Conservation (phyloP, 2,113 vertebrate species). For the Antigone vipio region DNA sequence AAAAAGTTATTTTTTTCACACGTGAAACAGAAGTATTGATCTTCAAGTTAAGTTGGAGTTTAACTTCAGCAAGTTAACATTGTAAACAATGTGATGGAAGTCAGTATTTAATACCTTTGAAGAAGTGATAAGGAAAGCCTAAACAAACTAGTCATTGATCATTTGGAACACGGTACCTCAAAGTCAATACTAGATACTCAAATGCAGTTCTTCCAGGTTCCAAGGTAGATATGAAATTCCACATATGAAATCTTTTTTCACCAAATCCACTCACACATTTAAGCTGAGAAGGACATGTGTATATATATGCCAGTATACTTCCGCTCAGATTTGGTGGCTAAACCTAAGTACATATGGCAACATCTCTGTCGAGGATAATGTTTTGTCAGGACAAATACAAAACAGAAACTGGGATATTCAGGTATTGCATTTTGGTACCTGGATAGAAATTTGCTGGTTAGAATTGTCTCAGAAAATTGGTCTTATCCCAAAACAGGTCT, state of each 20-base stretch:
- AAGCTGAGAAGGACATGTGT: neutral
- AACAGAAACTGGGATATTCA: neutral
- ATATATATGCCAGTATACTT: neutral
- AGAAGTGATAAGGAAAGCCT: neutral
- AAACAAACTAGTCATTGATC: neutral
- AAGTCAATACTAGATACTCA: neutral
- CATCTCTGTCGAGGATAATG: neutral
- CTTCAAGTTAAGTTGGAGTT: neutral
- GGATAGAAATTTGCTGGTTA: neutral
- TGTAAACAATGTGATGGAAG: no score
- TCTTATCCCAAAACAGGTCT: neutral
- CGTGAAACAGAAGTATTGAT: neutral
- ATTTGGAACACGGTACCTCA: neutral
- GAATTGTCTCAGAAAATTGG: neutral
- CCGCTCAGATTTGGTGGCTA: neutral
- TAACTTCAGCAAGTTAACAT: no score
- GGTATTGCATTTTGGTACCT: neutral
- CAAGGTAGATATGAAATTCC: neutral
- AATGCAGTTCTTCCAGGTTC: neutral
- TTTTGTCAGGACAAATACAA: neutral
- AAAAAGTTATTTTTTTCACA: neutral
- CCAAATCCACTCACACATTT: neutral
- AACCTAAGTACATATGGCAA: neutral
- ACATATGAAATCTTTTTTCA: neutral
- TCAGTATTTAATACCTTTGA: neutral